Base-by-base conservation (phyloP, 2,797 vertebrate species). In the Cirrhinus mrigala region DNA sequence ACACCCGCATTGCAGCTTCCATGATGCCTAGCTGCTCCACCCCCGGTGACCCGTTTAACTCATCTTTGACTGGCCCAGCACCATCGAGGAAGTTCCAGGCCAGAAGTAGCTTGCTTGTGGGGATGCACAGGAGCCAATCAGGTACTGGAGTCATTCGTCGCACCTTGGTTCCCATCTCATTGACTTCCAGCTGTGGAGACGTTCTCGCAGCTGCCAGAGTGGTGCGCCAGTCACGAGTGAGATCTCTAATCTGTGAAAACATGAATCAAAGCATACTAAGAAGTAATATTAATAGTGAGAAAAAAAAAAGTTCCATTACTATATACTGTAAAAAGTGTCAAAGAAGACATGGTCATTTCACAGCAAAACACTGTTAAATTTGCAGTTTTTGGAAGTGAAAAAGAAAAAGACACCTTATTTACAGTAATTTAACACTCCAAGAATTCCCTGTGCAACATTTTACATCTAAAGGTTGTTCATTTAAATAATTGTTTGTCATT, bases 101-200 rank as follows among this genome's bases (percentile, higher is more conserved):
- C 33, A 97, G 92, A 40, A 97, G 93, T 70, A 95, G 82, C 40
- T 94, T 96, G 89, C 90, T 96, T 66, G 95, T 95, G 40, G 95
- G 94, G 52, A 95, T 83, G 58, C 88, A 93, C 82, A 96, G 92
- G 70, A 97, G 94, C 87, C 94, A 88, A 2, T 94, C 90, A 0
- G 96, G 96, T 33, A 96, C 20, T 0, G 94, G 94, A 5, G 91
- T 85, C 33, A 85, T 92, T 3, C 95, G 90, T 24, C 95, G 85
- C 24, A 97, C 96, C 89, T 96, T 97, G 70, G 95, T 96, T 68
- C 94, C 91, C n/a, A 96, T 94, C 4, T 93, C 90, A 2, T 95
- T 97, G 87, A 97, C 92, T 85, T 97, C 95, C 89, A 97, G 94
- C 46, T 92, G 79, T 6, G 93, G 84, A 0, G 96, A 97, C 88